phyloP scores from a whole-genome alignment of 2,113 vertebrate species.

The Cinclus cinclus region DNA sequence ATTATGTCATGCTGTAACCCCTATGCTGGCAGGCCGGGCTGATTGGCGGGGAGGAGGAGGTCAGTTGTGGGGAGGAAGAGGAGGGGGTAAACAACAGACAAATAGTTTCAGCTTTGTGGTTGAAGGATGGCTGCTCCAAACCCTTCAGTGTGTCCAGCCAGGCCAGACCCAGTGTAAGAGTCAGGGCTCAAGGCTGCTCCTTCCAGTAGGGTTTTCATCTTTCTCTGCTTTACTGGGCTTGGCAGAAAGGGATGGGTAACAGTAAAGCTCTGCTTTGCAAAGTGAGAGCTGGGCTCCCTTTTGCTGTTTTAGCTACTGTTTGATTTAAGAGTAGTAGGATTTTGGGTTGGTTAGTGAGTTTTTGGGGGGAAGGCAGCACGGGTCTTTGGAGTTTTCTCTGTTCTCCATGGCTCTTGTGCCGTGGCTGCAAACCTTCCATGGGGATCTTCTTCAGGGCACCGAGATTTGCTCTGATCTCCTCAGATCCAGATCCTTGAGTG shows the following conservation, averaged over 20 bases:
- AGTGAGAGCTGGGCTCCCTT: background rate
- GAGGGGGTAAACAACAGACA: background rate
- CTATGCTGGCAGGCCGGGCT: conserved; percentile 55
- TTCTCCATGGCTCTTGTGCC: fast-evolving
- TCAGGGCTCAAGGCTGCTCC: background rate
- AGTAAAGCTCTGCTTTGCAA: background rate
- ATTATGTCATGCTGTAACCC: conserved; percentile 77
- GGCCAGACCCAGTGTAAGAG: background rate
- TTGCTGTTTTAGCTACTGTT: background rate
- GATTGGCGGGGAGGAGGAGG: conserved; percentile 31
- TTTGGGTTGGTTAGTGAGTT: background rate
- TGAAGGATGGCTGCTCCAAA: background rate
- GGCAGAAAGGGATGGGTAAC: background rate
- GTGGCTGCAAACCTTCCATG: background rate
- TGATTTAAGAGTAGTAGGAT: background rate
- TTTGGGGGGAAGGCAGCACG: fast-evolving
- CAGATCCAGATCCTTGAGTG: background rate
- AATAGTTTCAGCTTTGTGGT: background rate
- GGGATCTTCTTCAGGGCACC: background rate
- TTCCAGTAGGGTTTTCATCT: background rate
- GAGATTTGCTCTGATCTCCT: background rate
- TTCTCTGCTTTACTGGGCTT: background rate
- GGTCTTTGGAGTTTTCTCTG: fast-evolving
- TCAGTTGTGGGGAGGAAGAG: background rate
- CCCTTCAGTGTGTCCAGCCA: background rate